A percentile compares a stretch with the other conserved stretches of the same genome.
These are phyloP conservation scores for Nannospalax galili DNA, from an alignment of 2,113 vertebrate species.

Conservation along the genomic window DNA sequence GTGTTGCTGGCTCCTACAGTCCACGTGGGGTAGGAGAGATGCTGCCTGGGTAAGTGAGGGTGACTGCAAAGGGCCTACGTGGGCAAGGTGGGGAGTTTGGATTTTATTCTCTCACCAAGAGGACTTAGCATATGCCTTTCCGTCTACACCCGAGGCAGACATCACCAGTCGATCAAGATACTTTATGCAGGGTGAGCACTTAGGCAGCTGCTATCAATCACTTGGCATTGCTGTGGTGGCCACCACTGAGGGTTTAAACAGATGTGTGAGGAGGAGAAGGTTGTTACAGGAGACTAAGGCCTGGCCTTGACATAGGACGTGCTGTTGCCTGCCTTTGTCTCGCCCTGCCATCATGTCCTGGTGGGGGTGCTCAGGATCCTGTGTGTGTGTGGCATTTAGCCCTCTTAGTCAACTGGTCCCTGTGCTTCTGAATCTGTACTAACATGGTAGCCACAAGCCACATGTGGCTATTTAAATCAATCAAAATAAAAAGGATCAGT, in stretches of 20 bases:
- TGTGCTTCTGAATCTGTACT: not conserved
- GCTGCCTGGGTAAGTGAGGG: not conserved
- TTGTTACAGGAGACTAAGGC: not conserved
- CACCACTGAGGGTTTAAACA: not conserved
- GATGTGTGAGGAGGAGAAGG: not conserved
- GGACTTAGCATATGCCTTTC: accelerated
- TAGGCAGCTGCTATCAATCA: not conserved
- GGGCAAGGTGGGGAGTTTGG: not conserved
- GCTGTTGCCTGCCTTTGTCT: accelerated
- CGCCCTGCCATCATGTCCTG: not conserved
- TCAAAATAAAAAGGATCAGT: conserved; percentile 39
- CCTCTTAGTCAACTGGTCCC: not conserved
- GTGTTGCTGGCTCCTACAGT: not conserved
- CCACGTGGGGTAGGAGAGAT: accelerated
- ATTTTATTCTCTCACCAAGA: not conserved
- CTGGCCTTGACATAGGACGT: not conserved
- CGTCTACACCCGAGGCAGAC: not conserved
- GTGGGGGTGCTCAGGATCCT: not conserved
- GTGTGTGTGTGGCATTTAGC: not conserved
- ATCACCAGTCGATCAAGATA: not conserved
- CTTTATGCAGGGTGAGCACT: not conserved
- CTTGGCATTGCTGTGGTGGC: accelerated
- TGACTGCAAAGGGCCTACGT: not conserved
- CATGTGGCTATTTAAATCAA: not conserved
- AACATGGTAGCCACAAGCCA: conserved; percentile 22